Evolutionary conservation across 2,888 invertebrate species (phyloP).

Genomic region (Plebejus argus): DNA sequence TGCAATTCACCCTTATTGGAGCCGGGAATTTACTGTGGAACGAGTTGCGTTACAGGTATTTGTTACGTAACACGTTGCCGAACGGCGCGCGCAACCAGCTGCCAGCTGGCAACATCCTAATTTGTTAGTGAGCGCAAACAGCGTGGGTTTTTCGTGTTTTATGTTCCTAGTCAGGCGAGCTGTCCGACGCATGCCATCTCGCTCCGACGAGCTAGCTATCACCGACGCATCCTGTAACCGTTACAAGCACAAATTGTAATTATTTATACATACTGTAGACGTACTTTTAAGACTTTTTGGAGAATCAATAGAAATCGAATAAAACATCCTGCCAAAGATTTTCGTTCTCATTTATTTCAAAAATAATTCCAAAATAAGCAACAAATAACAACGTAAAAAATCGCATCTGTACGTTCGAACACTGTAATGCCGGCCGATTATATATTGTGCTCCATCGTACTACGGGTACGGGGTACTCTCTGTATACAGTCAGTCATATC

Average conservation of each 20-base stretch:
- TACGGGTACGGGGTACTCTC: slow-evolving; percentile 41
- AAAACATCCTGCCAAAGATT: slow-evolving; percentile 69
- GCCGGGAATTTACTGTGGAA: too few relatives aligned
- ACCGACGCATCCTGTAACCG: slow-evolving; percentile 39
- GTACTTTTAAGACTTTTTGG: slow-evolving; percentile 41
- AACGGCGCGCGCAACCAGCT: not conserved
- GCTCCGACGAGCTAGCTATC: slow-evolving; percentile 39
- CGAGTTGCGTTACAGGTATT: too few relatives aligned
- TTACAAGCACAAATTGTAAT: slow-evolving; percentile 46
- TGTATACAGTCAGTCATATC: not conserved
- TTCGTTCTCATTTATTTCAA: slow-evolving; percentile 68
- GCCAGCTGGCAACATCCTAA: not conserved
- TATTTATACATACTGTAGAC: slow-evolving; percentile 39
- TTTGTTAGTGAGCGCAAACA: not conserved
- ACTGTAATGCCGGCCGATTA: slow-evolving; percentile 55
- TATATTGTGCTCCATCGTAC: slow-evolving; percentile 42
- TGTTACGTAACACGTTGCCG: not conserved
- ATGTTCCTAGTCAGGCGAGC: slow-evolving; percentile 24
- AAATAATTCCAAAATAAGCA: slow-evolving; percentile 79
- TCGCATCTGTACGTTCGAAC: slow-evolving; percentile 62
- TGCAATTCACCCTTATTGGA: too few relatives aligned
- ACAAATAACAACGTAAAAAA: slow-evolving; percentile 78
- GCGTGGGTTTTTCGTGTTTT: not conserved
- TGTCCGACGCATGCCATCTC: slow-evolving; percentile 41
- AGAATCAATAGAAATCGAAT: slow-evolving; percentile 60